These are phyloP conservation scores for Pristionchus fissidentatus DNA, from an alignment of 2,888 invertebrate species.

Conservation along the genomic window DNA sequence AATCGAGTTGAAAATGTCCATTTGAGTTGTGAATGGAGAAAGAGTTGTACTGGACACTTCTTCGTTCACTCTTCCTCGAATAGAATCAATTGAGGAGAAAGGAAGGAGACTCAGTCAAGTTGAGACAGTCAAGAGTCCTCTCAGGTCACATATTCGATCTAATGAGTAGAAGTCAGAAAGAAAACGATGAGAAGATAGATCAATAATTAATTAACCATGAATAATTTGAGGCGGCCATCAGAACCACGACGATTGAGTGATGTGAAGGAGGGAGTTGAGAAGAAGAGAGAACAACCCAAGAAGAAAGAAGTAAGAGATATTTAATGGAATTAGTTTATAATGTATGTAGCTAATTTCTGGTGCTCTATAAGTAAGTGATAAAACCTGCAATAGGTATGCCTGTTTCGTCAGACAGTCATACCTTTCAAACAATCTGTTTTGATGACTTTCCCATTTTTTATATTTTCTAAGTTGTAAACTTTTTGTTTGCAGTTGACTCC, in stretches of 20 bases:
- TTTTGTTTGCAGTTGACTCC: not conserved
- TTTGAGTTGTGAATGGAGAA: not conserved
- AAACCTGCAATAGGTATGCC: too few relatives aligned
- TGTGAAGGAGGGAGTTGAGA: slow-evolving; percentile 31
- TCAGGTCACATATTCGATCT: not conserved
- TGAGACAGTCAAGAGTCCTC: not conserved
- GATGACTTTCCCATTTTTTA: not conserved
- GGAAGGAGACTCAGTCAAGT: slow-evolving; percentile 41
- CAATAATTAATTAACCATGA: not conserved
- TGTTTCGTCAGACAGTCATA: too few relatives aligned
- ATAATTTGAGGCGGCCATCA: slow-evolving; percentile 4
- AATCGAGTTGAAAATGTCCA: too few relatives aligned
- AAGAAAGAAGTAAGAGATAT: not conserved
- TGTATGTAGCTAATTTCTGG: too few relatives aligned
- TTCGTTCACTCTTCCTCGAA: slow-evolving; percentile 4
- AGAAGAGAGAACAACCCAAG: not conserved
- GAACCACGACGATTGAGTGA: not conserved
- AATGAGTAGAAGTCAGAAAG: not conserved
- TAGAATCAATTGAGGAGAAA: slow-evolving; percentile 14
- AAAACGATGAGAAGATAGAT: not conserved
- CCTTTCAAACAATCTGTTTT: too few relatives aligned
- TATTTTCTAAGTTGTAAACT: not conserved
- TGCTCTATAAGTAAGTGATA: too few relatives aligned
- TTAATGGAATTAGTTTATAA: too few relatives aligned
- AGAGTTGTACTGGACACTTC: not conserved